Evolutionary conservation across 1,140 invertebrate genomes (phyloP).

Genomic region (Drosophila prosaltans): DNA sequence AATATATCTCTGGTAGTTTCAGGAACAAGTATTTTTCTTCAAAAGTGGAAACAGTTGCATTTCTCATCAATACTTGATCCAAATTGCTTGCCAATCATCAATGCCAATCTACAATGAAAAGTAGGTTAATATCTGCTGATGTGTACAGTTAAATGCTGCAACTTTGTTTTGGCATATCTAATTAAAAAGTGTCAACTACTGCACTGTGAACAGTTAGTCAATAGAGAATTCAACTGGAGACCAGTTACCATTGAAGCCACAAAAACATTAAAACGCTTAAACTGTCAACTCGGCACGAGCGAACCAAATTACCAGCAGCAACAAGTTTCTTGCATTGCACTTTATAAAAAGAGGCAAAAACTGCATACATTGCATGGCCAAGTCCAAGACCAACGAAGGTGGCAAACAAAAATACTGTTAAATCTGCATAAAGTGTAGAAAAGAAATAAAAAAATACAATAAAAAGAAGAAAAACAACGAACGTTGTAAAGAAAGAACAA

Average conservation of each 20-base stretch:
- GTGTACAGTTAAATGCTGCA: constrained; percentile 25
- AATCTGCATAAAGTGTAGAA: constrained; percentile 64
- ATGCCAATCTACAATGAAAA: constrained; percentile 5
- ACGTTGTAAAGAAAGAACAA: background rate
- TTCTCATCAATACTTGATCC: background rate
- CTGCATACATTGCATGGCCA: constrained; percentile 69
- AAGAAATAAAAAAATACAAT: constrained; percentile 47
- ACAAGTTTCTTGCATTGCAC: constrained; percentile 55
- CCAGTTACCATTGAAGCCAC: constrained; percentile 31
- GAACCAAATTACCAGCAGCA: constrained; percentile 30
- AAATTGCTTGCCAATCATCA: background rate
- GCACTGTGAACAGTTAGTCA: constrained; percentile 9
- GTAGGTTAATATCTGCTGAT: constrained; percentile 31
- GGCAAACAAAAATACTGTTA: constrained; percentile 68
- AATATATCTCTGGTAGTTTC: no score
- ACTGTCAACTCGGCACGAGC: constrained; percentile 58
- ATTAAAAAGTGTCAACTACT: constrained; percentile 32
- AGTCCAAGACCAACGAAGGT: constrained; percentile 74
- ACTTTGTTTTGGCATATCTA: constrained; percentile 18
- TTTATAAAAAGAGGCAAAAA: constrained; percentile 42
- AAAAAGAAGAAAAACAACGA: constrained; percentile 35
- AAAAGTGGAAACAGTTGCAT: background rate
- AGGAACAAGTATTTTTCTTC: no score
- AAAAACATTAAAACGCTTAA: constrained; percentile 35
- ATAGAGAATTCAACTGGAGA: constrained; percentile 15